Conservation (phyloP, 2,888 invertebrate genomes). For the Xylocampa areola region DNA sequence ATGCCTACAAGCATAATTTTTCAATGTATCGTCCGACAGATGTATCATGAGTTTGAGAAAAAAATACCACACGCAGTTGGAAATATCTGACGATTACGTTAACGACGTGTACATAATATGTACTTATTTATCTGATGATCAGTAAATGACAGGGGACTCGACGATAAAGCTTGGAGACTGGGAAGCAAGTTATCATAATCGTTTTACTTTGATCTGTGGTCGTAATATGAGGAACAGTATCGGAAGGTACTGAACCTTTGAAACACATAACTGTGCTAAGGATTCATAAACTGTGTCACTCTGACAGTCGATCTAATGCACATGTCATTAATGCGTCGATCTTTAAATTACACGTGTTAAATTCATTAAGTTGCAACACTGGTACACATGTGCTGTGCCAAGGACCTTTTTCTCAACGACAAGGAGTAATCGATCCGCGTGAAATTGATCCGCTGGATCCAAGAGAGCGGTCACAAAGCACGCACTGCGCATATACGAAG, state of each 20-base stretch:
- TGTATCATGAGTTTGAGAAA: constrained; percentile 29
- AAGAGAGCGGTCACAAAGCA: constrained; percentile 73
- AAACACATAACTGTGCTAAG: constrained; percentile 2
- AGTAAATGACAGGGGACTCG: constrained; percentile 27
- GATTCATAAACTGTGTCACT: neutral
- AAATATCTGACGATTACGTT: constrained; percentile 34
- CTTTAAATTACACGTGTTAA: constrained; percentile 35
- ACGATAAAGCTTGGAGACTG: constrained; percentile 11
- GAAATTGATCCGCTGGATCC: constrained; percentile 83
- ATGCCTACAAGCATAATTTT: constrained; percentile 20
- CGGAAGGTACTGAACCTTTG: neutral
- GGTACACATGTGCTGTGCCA: constrained; percentile 47
- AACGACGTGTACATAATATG: constrained; percentile 30
- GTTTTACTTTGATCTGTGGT: constrained; percentile 2
- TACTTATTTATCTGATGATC: constrained; percentile 40
- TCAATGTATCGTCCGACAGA: constrained; percentile 18
- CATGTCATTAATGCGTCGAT: constrained; percentile 28
- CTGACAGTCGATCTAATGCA: constrained; percentile 2
- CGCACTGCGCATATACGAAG: constrained; percentile 70
- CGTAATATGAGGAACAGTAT: neutral
- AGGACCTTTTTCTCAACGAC: constrained; percentile 65
- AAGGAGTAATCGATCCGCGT: constrained; percentile 83
- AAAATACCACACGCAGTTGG: constrained; percentile 38
- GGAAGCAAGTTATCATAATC: constrained; percentile 4
- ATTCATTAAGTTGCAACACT: constrained; percentile 36